Percentiles rank a stretch among this genome's conserved stretches.
Conservation (phyloP, 2,797 vertebrate species). For the Paguma larvata region DNA sequence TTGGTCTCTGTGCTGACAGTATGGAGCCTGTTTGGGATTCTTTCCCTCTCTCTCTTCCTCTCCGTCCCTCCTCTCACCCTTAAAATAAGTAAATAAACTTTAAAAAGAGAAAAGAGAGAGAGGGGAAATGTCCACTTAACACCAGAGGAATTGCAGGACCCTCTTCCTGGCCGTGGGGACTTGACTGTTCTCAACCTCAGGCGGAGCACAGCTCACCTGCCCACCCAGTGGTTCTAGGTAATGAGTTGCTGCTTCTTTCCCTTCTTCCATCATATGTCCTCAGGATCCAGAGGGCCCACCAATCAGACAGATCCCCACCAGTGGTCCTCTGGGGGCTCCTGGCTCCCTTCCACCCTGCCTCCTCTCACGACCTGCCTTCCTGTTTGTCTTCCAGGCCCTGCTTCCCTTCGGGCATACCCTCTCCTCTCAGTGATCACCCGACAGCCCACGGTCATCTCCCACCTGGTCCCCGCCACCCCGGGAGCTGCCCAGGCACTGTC, state of each 20-base stretch:
- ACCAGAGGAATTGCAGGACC: background rate
- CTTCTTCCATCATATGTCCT: background rate
- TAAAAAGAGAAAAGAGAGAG: too few relatives aligned
- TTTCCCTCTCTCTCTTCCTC: too few relatives aligned
- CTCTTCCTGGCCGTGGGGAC: background rate
- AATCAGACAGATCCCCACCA: background rate
- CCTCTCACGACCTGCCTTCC: background rate
- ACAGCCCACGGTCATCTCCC: constrained; percentile 92
- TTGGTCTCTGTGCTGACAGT: too few relatives aligned
- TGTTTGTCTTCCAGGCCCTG: constrained; percentile 90
- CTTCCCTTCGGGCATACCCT: constrained; percentile 94
- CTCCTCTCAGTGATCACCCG: constrained; percentile 96
- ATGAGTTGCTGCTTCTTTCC: background rate
- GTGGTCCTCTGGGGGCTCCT: background rate
- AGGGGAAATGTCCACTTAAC: background rate
- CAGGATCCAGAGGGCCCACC: background rate
- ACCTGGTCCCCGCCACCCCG: constrained; percentile 88
- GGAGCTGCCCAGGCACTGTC: constrained; percentile 84
- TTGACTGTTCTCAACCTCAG: background rate
- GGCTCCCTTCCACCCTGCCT: rapidly evolving
- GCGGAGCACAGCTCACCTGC: rapidly evolving
- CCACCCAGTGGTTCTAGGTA: too few relatives aligned
- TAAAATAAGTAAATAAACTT: too few relatives aligned
- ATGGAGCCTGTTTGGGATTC: too few relatives aligned
- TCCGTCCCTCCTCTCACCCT: too few relatives aligned